Base-by-base conservation (phyloP, 2,888 invertebrate species). In the Pseudococcus longispinus region DNA sequence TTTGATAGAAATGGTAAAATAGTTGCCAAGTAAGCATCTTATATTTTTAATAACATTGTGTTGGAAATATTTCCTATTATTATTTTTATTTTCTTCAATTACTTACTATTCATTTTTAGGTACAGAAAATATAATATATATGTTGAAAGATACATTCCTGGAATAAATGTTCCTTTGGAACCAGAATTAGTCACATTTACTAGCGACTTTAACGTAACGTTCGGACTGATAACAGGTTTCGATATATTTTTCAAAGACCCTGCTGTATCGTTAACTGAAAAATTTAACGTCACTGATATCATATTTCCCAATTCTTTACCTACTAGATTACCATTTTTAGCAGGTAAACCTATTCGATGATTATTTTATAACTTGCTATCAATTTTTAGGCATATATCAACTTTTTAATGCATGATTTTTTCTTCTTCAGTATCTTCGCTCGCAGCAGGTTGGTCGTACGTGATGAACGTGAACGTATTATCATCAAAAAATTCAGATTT, bases 201-300 rank as follows among this genome's bases (percentile, higher is more conserved):
- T 1, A 95, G 96, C 0, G 96, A 96, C 90, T 96, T 96, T 89
- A 94, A 94, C 20, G 94, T 95, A 0, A 93, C 92, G 8, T 96
- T 96, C 90, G 96, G 96, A 0, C 93, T 95, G 88, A 94, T 95
- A 90, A 94, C 94, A 82, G 97, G 97, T 90, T 97, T 96, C 90
- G 97, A 97, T 90, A 93, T 97, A 13, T 90, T 96, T 89, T 96
- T 95, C 91, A 92, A 94, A 89, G 91, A 93, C 6, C 96, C 96
- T 0, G 92, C 94, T 0, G 91, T 94, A 13, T 92, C 92, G 88
- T 90, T 94, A 11, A 91, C 93, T 0, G 90, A 92, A 88, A 91
- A 92, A 87, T 89, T 90, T 1, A 91, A 92, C 0, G 89, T 95
- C 0, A 93, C 92, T 23, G 93, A 95, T 89, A 90, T 96, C 15